A percentile compares a stretch with the other conserved stretches of the same genome.
Evolutionary conservation across 1,140 invertebrate species (phyloP).

Genomic region (Antheraea mylitta): DNA sequence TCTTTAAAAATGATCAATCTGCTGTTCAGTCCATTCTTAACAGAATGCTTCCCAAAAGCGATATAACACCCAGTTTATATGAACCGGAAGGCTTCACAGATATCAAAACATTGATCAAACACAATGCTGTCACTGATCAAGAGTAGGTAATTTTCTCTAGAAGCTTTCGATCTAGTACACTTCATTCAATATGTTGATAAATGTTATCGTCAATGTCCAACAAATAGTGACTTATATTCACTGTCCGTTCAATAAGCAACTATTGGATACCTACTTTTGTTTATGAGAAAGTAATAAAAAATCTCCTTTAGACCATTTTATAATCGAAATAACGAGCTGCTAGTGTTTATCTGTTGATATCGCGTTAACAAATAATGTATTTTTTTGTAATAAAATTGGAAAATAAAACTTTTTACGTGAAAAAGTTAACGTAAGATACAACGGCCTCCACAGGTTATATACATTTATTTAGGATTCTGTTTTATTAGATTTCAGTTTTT

Average conservation of each 20-base stretch:
- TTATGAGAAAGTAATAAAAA: not conserved
- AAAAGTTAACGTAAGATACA: too few species aligned
- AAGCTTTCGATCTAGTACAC: not conserved
- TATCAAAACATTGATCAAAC: conserved; percentile 21
- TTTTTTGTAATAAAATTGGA: not conserved
- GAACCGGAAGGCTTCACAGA: not conserved
- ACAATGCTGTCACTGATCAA: not conserved
- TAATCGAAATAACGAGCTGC: not conserved
- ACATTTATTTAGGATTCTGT: too few species aligned
- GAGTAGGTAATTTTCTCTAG: not conserved
- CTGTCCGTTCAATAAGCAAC: not conserved
- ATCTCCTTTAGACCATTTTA: not conserved
- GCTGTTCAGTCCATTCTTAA: not conserved
- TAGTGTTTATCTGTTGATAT: not conserved
- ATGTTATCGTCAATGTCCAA: not conserved
- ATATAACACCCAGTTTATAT: not conserved
- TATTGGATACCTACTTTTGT: not conserved
- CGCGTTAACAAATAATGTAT: not conserved
- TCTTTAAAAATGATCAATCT: not conserved
- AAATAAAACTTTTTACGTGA: not conserved
- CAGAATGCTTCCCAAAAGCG: not conserved
- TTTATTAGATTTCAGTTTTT: too few species aligned
- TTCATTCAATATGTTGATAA: too few species aligned
- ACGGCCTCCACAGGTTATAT: too few species aligned
- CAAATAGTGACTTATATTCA: not conserved